Percentiles rank a stretch among this genome's conserved stretches.
phyloP scores from a whole-genome alignment of 2,888 invertebrate species.

The Itoplectis maculator region DNA sequence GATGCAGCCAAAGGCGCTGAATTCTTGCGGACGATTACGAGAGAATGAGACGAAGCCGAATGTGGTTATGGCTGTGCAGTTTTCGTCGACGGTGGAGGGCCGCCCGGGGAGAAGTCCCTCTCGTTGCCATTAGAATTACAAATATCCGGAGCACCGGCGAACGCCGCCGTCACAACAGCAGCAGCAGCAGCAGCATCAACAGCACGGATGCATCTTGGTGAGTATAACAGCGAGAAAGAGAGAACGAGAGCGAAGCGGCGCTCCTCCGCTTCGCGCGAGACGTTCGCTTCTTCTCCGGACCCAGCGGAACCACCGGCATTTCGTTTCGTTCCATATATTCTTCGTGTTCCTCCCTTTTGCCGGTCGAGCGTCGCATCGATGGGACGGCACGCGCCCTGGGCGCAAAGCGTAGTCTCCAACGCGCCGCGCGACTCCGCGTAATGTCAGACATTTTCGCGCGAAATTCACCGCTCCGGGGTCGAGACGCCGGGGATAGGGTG shows the following conservation, averaged over 20 bases:
- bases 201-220: constrained; percentile 72
- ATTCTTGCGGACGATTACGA: constrained; percentile 54
- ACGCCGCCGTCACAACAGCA: constrained; percentile 71
- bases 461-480: constrained; percentile 73
- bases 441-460: constrained; percentile 79
- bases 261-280: constrained; percentile 5
- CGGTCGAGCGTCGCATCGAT: constrained; percentile 56
- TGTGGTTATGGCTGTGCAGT: constrained; percentile 33
- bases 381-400: constrained; percentile 79
- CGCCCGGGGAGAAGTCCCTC: constrained; percentile 48
- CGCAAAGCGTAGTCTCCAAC: constrained; percentile 75
- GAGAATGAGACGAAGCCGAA: constrained; percentile 33
- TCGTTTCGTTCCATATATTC: constrained; percentile 48
- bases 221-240: constrained; percentile 74
- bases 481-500: constrained; percentile 10
- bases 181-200: too few relatives aligned
- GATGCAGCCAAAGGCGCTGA: constrained; percentile 56
- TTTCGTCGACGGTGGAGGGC: constrained; percentile 43
- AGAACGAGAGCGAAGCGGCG: constrained; percentile 7
- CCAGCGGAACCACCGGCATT: constrained; percentile 42
- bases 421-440: constrained; percentile 64
- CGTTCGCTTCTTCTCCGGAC: constrained; percentile 11
- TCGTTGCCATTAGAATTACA: constrained; percentile 80
- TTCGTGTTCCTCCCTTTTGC: constrained; percentile 31
- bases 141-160: constrained; percentile 74